Evolutionary conservation across 2,797 vertebrate species (phyloP), one percentile per base, ranked within the genome.

Genomic region (Danio kyathit): DNA sequence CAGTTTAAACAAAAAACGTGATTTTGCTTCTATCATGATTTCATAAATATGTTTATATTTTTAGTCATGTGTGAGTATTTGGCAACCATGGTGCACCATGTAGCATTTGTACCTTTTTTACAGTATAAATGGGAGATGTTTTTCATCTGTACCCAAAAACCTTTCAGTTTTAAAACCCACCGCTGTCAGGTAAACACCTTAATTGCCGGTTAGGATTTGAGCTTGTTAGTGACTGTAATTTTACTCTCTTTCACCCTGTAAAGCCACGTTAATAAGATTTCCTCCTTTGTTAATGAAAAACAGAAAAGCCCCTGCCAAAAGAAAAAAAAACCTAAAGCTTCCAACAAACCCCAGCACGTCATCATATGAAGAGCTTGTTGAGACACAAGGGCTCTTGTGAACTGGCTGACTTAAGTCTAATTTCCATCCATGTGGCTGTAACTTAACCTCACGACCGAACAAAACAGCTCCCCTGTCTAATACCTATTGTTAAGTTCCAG

Each of bases 301-400:
- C 70, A 82, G 81, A 82, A 72, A 75, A 80, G 65, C 48, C 70
- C 16, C 29, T 29, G 29, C 29, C 29, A 29, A 29, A 29, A 52
- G 49, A 4, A 52, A 21, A 83, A 74, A 40, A 44, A 80, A 40
- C 79, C 73, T 56, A 80, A 51, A 75, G 64, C 5, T 74, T 73
- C 71, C 72, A 44, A 64, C 12, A 48, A 82, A 82, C 78, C 29
- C 29, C 84, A 76, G 77, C 56, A 82, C 77, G 78, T 84, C 84
- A 86, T 69, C 66, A 19, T 78, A 76, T 75, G 63, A 70, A 82
- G 65, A 69, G 74, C 84, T 81, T 81, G 70, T 84, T 76, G 82
- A 83, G 81, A 85, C 86, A 84, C 76, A 86, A 88, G 88, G 65
- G 79, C 81, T 84, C 80, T 83, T 84, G 77, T 79, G 79, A 83